Evolutionary conservation across 2,888 invertebrate genomes (phyloP), one percentile per base, ranked within the genome.

Genomic region (Aricia artaxerxes): DNA sequence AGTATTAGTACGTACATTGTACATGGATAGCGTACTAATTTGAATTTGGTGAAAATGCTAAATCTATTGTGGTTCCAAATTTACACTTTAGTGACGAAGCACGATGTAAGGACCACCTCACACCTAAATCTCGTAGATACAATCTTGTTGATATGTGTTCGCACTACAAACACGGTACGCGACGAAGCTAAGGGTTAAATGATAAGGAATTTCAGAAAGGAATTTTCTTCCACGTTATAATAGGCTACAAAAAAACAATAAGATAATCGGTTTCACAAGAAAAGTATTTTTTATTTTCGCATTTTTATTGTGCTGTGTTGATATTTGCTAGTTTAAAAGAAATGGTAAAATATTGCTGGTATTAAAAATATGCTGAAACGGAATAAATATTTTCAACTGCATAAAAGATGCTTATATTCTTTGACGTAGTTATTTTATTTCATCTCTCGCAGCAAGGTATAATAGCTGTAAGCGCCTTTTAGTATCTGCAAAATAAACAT

Each of bases 391-490:
- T 49, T 64, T 64, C 64, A 61, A 31, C 9, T 3, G 31, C 64
- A 64, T 31, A 64, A 13, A 69, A 69, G 13, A 6, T 69, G 35
- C 35, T 69, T 38, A 35, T 69, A 35, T 35, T 69, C 13, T 69
- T 69, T 38, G 11, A 31, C 4, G 64, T 11, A 69, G 5, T 69
- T 73, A 69, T 35, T 69, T 73, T 44, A 44, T 73, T 44, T 73
- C 73, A 73, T 73, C 44, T 73, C 73, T 73, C 73, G 40, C 73
- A 73, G 38, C 40, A 73, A 24, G 40, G 73, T 73, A 24, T 73
- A 73, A 64, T 61, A 60, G 35, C 64, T 64, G 60, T 78, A 78
- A 9, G 78, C 57, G 16, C 60, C 61, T 78, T 78, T 77, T n/a
- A 53, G 49, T 77, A 77, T 77, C 53, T 60, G 77, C n/a, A 57